Evolutionary conservation across 2,797 vertebrate species (phyloP), one percentile per base, ranked within the genome.

Genomic region (Alosa sapidissima): DNA sequence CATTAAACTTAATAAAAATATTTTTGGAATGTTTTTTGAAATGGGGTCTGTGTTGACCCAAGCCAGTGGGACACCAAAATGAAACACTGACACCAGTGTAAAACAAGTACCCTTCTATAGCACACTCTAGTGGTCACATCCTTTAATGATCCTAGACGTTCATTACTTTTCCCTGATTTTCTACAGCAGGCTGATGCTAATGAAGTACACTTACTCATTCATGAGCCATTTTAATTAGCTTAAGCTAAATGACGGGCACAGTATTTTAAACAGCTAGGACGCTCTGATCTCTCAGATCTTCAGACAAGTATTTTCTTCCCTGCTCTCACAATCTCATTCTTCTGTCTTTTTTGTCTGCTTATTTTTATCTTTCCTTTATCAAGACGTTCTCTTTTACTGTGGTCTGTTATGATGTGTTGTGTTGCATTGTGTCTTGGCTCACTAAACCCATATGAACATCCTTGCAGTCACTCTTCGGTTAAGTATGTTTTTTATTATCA

Each of bases 281-380:
- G 16, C 54, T 19, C 54, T 5, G 16, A 58, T 58, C 54, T 58
- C 54, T 21, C 19, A 58, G 19, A 58, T 58, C 16, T 3, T 58
- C 21, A 58, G 4, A 28, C 28, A 28, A 28, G 28, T 28, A 28
- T 28, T 28, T 86, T 28, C 81, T 68, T 68, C 13, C 28, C 5
- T 68, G 28, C 62, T 68, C 36, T 2, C 24, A 33, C 13, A 13
- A 33, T 68, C 28, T 33, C 28, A 52, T 19, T 45, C 36, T 45
- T 3, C 81, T 81, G 86, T 90, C 89, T 91, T 85, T 85, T 91
- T 89, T 91, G 89, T 86, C 89, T 87, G 52, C 85, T 87, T 58
- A 21, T 89, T 92, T 93, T 91, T 93, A 93, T 92, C 90, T 92
- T 93, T 93, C 86, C 81, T 83, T 47, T 88, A 49, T 84, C 24